phyloP scores from a whole-genome alignment of 2,888 invertebrate species.

The Iselma pallidipennis region DNA sequence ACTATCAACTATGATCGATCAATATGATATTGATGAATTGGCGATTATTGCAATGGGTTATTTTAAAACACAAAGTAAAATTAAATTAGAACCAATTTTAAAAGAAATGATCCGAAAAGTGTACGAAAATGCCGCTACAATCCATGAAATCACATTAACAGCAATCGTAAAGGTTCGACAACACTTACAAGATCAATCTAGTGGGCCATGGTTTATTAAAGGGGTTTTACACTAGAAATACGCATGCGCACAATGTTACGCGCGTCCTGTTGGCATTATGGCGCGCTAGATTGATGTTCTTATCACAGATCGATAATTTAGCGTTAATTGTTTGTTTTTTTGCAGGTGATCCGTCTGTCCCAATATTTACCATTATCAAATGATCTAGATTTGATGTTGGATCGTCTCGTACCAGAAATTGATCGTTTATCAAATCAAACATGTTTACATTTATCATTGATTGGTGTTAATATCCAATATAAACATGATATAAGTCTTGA shows the following conservation, averaged over 20 bases:
- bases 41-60: constrained; percentile 75
- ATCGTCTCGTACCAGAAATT: constrained; percentile 61
- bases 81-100: constrained; percentile 61
- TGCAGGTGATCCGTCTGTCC: constrained; percentile 63
- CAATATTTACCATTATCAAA: constrained; percentile 54
- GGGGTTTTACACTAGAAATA: too few species aligned
- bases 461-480: constrained; percentile 61
- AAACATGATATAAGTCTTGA: constrained; percentile 57
- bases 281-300: too few species aligned
- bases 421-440: constrained; percentile 64
- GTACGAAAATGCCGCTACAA: constrained; percentile 57
- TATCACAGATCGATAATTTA: too few species aligned
- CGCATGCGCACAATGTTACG: too few species aligned
- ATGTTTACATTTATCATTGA: constrained; percentile 68
- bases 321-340: constrained; percentile 17
- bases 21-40: constrained; percentile 68
- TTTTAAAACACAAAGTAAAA: constrained; percentile 73
- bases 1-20: constrained; percentile 58
- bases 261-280: too few species aligned
- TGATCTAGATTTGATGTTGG: constrained; percentile 59
- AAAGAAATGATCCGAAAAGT: constrained; percentile 53
- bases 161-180: constrained; percentile 64
- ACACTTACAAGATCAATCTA: neutral
- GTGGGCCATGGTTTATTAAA: too few species aligned
- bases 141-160: constrained; percentile 69